Evolutionary conservation across 2,113 vertebrate genomes (phyloP).

Genomic region (Condylura cristata): DNA sequence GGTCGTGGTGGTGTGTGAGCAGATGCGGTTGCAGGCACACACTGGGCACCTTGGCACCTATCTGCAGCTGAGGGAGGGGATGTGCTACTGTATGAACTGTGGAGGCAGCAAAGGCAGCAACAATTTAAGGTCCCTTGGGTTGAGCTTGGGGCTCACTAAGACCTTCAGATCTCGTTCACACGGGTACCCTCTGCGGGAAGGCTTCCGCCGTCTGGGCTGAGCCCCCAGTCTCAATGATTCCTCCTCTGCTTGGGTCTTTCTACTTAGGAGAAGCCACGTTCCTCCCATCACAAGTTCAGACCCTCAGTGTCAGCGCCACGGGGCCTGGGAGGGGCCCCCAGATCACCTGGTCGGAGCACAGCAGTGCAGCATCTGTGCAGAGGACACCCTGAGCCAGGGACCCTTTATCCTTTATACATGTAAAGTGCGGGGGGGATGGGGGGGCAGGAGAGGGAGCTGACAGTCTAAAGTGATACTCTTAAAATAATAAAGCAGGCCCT

Average conservation of each 20-base stretch:
- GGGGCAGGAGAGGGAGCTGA: not conserved
- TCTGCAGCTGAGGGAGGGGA: not conserved
- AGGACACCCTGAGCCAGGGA: not conserved
- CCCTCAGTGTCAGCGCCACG: not conserved
- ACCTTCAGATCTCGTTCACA: not conserved
- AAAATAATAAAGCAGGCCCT: not conserved
- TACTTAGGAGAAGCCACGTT: not conserved
- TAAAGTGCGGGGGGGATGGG: too few species aligned
- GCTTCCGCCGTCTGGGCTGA: not conserved
- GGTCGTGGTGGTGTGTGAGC: too few species aligned
- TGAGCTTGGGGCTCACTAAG: not conserved
- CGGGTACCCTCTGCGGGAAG: not conserved
- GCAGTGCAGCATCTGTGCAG: too few species aligned
- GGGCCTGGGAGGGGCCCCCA: accelerated
- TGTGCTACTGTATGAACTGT: not conserved
- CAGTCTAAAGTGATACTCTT: not conserved
- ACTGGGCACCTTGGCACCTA: not conserved
- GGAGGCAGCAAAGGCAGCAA: not conserved
- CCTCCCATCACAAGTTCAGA: accelerated
- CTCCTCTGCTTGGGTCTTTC: not conserved
- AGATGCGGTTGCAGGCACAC: not conserved
- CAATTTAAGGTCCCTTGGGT: not conserved
- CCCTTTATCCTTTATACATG: too few species aligned
- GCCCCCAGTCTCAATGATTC: not conserved
- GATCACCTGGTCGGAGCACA: not conserved